Conservation (phyloP, 1,140 invertebrate species). For the Ptiloglossa arizonensis region DNA sequence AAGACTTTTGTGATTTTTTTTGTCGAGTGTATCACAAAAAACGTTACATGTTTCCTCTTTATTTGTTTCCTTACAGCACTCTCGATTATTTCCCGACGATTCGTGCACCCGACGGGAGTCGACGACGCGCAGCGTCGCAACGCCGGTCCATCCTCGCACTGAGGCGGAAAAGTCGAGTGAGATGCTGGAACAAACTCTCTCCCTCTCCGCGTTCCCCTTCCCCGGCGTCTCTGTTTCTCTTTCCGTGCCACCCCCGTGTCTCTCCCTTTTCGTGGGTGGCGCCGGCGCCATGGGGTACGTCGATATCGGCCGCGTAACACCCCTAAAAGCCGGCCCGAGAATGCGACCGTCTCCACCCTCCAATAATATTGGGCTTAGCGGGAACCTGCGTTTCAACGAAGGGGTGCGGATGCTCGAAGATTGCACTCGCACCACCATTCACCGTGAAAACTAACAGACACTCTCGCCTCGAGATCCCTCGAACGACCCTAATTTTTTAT, state of each 20-base stretch:
- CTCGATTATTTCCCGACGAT: slow-evolving; percentile 25
- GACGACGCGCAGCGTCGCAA: slow-evolving; percentile 71
- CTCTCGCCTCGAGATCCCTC: not conserved
- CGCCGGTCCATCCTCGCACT: slow-evolving; percentile 78
- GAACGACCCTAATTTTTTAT: no score
- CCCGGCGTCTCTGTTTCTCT: slow-evolving; percentile 51
- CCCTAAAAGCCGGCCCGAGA: slow-evolving; percentile 31
- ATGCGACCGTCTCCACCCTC: slow-evolving; percentile 47
- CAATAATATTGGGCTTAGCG: slow-evolving; percentile 46
- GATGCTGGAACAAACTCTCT: slow-evolving; percentile 57
- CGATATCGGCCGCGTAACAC: slow-evolving; percentile 66
- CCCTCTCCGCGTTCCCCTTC: slow-evolving; percentile 27
- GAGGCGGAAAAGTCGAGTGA: slow-evolving; percentile 56
- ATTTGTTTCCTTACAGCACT: no score
- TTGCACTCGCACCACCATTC: not conserved
- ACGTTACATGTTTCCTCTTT: slow-evolving; percentile 56
- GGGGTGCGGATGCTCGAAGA: not conserved
- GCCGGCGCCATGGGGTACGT: slow-evolving; percentile 74
- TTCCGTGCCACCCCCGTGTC: slow-evolving; percentile 22
- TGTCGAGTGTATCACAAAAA: slow-evolving; percentile 44
- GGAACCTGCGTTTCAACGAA: slow-evolving; percentile 19
- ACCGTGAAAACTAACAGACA: not conserved
- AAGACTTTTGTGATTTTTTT: slow-evolving; percentile 79
- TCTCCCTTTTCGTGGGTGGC: slow-evolving; percentile 57
- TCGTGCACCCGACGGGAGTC: slow-evolving; percentile 47